Base-by-base conservation (phyloP, 2,797 vertebrate genomes). In the Taeniopygia guttata region DNA sequence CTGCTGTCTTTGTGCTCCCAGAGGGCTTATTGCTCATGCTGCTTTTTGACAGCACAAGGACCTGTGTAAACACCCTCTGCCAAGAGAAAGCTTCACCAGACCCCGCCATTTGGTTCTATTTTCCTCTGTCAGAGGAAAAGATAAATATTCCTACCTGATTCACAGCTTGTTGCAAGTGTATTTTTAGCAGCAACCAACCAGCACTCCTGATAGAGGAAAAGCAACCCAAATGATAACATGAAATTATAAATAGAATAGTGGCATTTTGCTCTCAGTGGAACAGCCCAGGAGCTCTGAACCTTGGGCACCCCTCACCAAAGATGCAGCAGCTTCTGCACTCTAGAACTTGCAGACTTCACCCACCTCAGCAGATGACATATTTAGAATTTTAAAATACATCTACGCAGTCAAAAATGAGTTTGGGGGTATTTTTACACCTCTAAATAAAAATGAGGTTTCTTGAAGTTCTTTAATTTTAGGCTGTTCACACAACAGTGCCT, bases 91-190 rank as follows among this genome's bases (percentile, higher is more conserved):
- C 81, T 84, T 51, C 91, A 92, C 78, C 86, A 95, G 88, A 90
- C 54, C 87, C 72, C 95, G 87, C 91, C 94, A 94, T 89, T 89
- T 78, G 66, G 62, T 43, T 94, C 92, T 93, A 40, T 92, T 96
- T 93, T 77, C 91, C 56, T 34, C 94, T 90, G 79, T 74, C 91
- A 94, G 68, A 91, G n/a, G 43, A 10, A 12, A 90, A 95, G 92
- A 94, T 51, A 68, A 86, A 89, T 85, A 93, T 77, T 94, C 93
- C 96, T 60, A 78, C 94, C 96, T 93, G 96, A 97, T 90, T 96
- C 97, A 85, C 66, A 84, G 64, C 72, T 93, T 75, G 77, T 43
- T 81, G 67, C 62, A 86, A 89, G 70, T 32, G 4, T 93, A 95
- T 87, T 87, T 94, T 95, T 94, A 88, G 87, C 63, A 90, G 84